Conservation (phyloP, 1,140 invertebrate genomes). For the Hypsibius dujardini region DNA sequence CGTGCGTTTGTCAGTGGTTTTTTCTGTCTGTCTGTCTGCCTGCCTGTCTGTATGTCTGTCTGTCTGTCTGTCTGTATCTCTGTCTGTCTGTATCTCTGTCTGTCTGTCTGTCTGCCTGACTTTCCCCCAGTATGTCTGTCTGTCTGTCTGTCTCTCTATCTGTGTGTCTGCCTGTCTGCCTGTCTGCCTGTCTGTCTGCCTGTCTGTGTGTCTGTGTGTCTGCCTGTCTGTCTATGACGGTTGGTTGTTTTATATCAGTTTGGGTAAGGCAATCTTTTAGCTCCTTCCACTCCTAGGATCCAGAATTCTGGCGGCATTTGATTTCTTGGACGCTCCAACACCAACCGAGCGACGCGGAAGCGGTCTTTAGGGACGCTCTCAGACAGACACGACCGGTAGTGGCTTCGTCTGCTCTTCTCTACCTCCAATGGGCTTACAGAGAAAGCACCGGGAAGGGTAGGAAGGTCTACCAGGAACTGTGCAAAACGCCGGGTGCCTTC, state of each 20-base stretch:
- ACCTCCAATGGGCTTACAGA: conserved; percentile 1
- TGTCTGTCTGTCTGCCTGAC: too few species aligned
- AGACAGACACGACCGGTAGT: background rate
- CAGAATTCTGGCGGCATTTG: background rate
- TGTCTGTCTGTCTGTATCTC: too few species aligned
- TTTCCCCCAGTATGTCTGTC: too few species aligned
- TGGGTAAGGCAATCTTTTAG: too few species aligned
- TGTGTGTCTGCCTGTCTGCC: too few species aligned
- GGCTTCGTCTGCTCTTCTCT: background rate
- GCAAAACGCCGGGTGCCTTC: background rate
- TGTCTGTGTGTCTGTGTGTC: too few species aligned
- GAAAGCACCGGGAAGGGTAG: background rate
- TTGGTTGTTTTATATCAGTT: background rate
- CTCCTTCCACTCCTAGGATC: conserved; percentile 7
- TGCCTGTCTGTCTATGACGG: background rate
- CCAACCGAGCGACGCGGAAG: background rate
- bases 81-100: too few species aligned
- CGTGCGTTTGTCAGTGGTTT: too few species aligned
- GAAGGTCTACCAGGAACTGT: background rate
- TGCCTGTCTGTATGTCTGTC: too few species aligned
- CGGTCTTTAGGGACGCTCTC: background rate
- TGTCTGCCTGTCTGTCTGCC: too few species aligned
- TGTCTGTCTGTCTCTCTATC: too few species aligned
- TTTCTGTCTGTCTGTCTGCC: too few species aligned
- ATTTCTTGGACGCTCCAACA: background rate